Evolutionary conservation across 2,888 invertebrate genomes (phyloP).

Genomic region (Ypsolopha scabrella): DNA sequence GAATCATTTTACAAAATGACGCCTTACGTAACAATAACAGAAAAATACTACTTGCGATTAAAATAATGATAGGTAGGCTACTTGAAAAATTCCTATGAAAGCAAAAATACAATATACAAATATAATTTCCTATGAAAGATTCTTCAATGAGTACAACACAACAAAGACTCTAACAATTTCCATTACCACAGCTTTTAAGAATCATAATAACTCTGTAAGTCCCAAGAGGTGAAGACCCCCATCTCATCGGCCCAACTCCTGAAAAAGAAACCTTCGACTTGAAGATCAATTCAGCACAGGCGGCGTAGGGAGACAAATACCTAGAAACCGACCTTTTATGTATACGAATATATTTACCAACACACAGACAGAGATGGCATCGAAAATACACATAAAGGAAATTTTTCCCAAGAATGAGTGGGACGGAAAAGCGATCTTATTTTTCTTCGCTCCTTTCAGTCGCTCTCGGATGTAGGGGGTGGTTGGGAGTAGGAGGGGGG

Average conservation of each 20-base stretch:
- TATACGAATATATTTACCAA: background rate
- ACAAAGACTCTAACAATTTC: too few species aligned
- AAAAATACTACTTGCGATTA: too few species aligned
- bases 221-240: background rate
- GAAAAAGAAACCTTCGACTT: background rate
- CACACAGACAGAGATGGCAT: slow-evolving; percentile 4
- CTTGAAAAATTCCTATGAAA: too few species aligned
- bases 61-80: too few species aligned
- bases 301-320: slow-evolving; percentile 1
- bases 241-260: background rate
- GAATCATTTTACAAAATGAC: too few species aligned
- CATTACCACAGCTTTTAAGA: too few species aligned
- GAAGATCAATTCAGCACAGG: slow-evolving; percentile 1
- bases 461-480: slow-evolving; percentile 44
- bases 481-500: slow-evolving; percentile 31
- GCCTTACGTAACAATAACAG: too few species aligned
- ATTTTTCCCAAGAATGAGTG: slow-evolving; percentile 65
- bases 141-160: too few species aligned
- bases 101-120: too few species aligned
- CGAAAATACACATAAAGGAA: slow-evolving; percentile 55
- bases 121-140: too few species aligned
- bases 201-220: too few species aligned
- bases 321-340: background rate
- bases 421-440: slow-evolving; percentile 69
- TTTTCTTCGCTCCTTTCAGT: slow-evolving; percentile 71